These are phyloP conservation scores for Euura saliciscinereae DNA, from an alignment of 1,140 invertebrate species.

Conservation along the genomic window DNA sequence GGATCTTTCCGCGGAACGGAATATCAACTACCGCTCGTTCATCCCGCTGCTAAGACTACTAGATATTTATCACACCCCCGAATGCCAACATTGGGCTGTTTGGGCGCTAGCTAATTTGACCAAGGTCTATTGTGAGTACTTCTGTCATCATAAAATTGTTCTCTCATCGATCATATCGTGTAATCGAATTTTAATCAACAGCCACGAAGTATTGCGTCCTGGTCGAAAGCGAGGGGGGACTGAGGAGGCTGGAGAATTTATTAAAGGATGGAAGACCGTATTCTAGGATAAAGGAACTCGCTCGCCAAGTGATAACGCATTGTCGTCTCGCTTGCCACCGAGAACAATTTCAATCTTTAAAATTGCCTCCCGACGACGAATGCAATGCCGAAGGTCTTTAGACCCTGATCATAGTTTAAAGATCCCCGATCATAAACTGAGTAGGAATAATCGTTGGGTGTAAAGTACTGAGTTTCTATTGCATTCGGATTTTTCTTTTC, in stretches of 20 bases:
- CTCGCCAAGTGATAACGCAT: slow-evolving; percentile 69
- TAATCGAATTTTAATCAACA: slow-evolving; percentile 56
- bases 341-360: slow-evolving; percentile 10
- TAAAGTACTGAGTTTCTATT: neutral
- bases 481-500: neutral
- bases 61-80: slow-evolving; percentile 80
- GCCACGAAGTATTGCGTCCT: slow-evolving; percentile 90
- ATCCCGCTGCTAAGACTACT: slow-evolving; percentile 87
- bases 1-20: slow-evolving; percentile 84
- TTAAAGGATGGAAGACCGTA: slow-evolving; percentile 67
- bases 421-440: neutral
- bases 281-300: slow-evolving; percentile 70
- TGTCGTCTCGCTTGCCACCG: slow-evolving; percentile 53
- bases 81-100: slow-evolving; percentile 95
- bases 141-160: slow-evolving; percentile 15
- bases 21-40: slow-evolving; percentile 97
- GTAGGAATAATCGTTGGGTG: neutral
- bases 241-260: slow-evolving; percentile 74
- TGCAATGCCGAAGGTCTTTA: neutral
- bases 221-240: slow-evolving; percentile 84
- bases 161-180: slow-evolving; percentile 21
- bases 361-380: neutral
- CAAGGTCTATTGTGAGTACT: slow-evolving; percentile 84
- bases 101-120: slow-evolving; percentile 98
- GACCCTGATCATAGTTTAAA: neutral